Evolutionary conservation across 2,797 vertebrate genomes (phyloP), one percentile per base, ranked within the genome.

Genomic region (Paedocypris micromegethes): DNA sequence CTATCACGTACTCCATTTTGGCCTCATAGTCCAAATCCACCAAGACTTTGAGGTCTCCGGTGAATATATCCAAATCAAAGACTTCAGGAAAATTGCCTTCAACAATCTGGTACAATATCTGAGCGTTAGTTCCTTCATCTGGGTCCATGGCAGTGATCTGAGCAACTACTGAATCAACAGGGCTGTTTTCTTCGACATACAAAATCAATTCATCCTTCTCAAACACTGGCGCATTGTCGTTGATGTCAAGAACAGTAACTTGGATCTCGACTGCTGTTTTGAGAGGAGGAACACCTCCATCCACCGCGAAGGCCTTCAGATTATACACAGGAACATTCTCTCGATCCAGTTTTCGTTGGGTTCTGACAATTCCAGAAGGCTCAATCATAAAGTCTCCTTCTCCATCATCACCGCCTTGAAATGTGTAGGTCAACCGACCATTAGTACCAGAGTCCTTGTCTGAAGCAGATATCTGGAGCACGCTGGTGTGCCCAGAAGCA

Each of bases 21-120:
- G 81, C 86, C 81, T 99, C 97, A 0, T 98, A 99, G 88, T 99
- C 97, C 82, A 99, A 83, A 68, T 99, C 96, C 4, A 84, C 87
- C 56, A 97, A 90, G 0, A 93, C 91, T 0, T 87, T 93, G 58
- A 99, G 91, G 82, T 99, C 94, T 0, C 97, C 97, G 0, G 91
- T 96, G 67, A 96, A 94, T 59, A 98, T 91, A 77, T 99, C 93
- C 47, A 99, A 85, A 60, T 98, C 92, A 78, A 99, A 99, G 66
- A 96, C 92, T 79, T 98, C 94, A 0, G 96, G 96, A 57, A 90
- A 84, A 50, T 99, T 98, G 40, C 97, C 97, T 79, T 98, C 96
- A 48, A 99, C 93, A 0, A 99, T 98, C 83, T 99, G 97, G 76
- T 99, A 98, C 91, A 98, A 95, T 82, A 99, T 96, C 82, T 97